These are phyloP conservation scores for Pecten maximus DNA, from an alignment of 2,888 invertebrate species.

Conservation along the genomic window DNA sequence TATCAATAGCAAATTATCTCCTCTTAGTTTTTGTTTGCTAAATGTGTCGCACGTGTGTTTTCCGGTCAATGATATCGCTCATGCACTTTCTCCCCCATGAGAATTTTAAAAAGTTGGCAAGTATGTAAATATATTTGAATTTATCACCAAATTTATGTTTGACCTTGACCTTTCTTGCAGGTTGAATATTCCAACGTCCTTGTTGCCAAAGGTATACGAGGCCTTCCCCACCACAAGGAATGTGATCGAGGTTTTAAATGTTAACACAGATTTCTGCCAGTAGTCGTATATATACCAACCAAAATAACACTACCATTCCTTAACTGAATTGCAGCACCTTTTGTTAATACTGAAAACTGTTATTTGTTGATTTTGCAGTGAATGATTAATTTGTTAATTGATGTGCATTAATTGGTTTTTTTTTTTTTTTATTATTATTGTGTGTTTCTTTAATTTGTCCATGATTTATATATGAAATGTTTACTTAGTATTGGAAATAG, in stretches of 20 bases:
- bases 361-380: slow-evolving; percentile 29
- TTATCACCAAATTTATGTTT: neutral
- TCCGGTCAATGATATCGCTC: no score
- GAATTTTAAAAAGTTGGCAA: no score
- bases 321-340: neutral
- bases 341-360: neutral
- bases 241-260: slow-evolving; percentile 74
- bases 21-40: no score
- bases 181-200: slow-evolving; percentile 66
- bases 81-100: no score
- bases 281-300: neutral
- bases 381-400: neutral
- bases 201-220: slow-evolving; percentile 72
- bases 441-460: neutral
- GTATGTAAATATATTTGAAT: neutral
- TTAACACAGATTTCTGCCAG: slow-evolving; percentile 66
- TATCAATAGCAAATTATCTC: no score
- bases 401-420: neutral
- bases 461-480: neutral
- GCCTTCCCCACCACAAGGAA: slow-evolving; percentile 76
- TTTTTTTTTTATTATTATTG: neutral
- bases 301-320: neutral
- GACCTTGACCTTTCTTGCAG: slow-evolving; percentile 55
- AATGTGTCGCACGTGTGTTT: no score
- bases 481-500: no score